These are phyloP conservation scores for Natator depressus DNA, from an alignment of 2,113 vertebrate genomes.

Conservation along the genomic window DNA sequence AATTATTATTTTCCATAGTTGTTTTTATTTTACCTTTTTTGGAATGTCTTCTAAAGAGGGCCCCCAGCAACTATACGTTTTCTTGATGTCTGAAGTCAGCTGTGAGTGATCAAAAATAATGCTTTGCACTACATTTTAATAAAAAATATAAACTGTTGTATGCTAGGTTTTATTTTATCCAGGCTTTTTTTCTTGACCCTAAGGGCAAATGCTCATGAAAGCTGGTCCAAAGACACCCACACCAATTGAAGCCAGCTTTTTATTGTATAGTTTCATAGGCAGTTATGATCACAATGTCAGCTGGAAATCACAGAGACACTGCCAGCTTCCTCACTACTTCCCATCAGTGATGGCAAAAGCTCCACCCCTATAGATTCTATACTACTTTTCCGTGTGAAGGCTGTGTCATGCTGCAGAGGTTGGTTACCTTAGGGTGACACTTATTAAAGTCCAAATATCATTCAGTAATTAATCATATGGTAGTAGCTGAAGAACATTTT, in stretches of 20 bases:
- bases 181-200: constrained; percentile 7
- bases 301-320: neutral
- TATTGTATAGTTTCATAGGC: neutral
- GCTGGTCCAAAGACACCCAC: neutral
- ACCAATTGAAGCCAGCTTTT: neutral
- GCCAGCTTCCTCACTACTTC: neutral
- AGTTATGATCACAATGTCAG: neutral
- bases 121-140: constrained; percentile 30
- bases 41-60: constrained; percentile 36
- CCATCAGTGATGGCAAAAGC: neutral
- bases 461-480: neutral
- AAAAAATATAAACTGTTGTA: constrained; percentile 18
- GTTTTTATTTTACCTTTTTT: constrained; percentile 49
- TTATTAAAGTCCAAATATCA: neutral
- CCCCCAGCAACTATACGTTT: constrained; percentile 30
- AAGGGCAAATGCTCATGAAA: constrained; percentile 29
- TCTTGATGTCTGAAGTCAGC: constrained; percentile 15
- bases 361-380: neutral
- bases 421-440: neutral
- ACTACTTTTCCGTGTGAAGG: neutral
- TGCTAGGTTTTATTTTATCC: constrained; percentile 2
- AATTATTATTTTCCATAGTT: constrained; percentile 42
- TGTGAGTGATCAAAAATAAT: constrained; percentile 40
- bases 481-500: neutral
- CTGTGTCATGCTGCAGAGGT: neutral